Evolutionary conservation across 2,797 vertebrate genomes (phyloP).

Genomic region (Sebastiscus albofasciatus): DNA sequence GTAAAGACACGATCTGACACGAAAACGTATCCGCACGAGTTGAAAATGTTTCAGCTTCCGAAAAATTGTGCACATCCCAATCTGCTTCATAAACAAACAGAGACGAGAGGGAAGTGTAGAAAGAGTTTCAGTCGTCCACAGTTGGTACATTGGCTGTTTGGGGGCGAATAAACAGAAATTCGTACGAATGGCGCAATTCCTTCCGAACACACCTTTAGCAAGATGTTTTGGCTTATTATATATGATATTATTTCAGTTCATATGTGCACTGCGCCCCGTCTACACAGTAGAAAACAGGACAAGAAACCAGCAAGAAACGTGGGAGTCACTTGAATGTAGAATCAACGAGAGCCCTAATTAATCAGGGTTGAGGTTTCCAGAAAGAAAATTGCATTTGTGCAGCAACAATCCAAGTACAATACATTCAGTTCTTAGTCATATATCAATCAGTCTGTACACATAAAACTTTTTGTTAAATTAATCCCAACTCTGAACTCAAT

Average conservation of each 20-base stretch:
- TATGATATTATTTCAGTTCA: not conserved
- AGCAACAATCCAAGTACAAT: slow-evolving; percentile 67
- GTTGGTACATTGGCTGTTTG: not conserved
- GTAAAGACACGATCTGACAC: not conserved
- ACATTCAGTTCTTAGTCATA: slow-evolving; percentile 74
- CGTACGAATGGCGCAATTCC: not conserved
- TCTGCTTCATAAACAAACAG: not conserved
- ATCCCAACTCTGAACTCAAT: slow-evolving; percentile 23
- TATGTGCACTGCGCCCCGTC: slow-evolving; percentile 38
- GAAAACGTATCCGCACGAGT: not conserved
- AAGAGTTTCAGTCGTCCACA: not conserved
- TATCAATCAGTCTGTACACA: slow-evolving; percentile 50
- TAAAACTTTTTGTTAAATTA: slow-evolving; percentile 12
- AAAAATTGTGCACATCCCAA: not conserved
- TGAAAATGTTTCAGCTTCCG: not conserved
- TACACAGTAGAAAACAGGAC: slow-evolving; percentile 73
- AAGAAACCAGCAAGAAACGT: not conserved
- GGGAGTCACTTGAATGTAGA: slow-evolving; percentile 20
- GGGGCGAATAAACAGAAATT: not conserved
- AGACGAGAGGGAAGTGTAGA: not conserved
- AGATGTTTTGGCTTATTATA: slow-evolving; percentile 13
- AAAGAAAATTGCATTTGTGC: slow-evolving; percentile 55
- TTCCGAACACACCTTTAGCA: slow-evolving; percentile 14
- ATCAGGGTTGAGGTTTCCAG: slow-evolving; percentile 31
- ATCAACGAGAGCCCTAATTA: slow-evolving; percentile 31